Evolutionary conservation across 2,113 vertebrate genomes (phyloP).

Genomic region (Mustela nigripes): DNA sequence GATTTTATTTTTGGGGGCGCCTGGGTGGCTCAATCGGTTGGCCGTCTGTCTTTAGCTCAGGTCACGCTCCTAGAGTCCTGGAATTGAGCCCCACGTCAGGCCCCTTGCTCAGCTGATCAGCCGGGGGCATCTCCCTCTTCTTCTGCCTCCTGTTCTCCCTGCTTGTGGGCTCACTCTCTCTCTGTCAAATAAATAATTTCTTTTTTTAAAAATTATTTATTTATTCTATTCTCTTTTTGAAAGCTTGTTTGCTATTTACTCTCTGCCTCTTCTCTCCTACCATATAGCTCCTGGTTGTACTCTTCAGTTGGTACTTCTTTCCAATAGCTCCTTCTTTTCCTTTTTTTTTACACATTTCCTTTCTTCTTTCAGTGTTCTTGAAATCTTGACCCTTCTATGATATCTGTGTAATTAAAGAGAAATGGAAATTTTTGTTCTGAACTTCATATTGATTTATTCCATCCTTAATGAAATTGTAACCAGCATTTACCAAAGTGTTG

Average conservation of each 20-base stretch:
- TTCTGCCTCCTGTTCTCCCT: too few relatives aligned
- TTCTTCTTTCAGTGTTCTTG: constrained; percentile 9
- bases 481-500: not conserved
- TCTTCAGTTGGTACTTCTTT: not conserved
- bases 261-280: not conserved
- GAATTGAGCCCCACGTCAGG: too few relatives aligned
- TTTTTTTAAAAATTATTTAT: too few relatives aligned
- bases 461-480: constrained; percentile 10
- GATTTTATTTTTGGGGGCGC: not conserved
- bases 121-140: too few relatives aligned
- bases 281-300: not conserved
- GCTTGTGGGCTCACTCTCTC: too few relatives aligned
- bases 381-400: constrained; percentile 1
- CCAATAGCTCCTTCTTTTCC: not conserved
- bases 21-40: too few relatives aligned
- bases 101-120: too few relatives aligned
- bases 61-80: too few relatives aligned
- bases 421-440: not conserved
- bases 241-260: not conserved
- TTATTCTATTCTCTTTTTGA: too few relatives aligned
- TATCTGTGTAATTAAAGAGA: constrained; percentile 29
- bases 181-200: too few relatives aligned
- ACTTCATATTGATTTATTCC: not conserved
- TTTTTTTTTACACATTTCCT: not conserved
- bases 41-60: too few relatives aligned